phyloP scores from a whole-genome alignment of 2,888 invertebrate species.

The Lycophotia porphyrea region DNA sequence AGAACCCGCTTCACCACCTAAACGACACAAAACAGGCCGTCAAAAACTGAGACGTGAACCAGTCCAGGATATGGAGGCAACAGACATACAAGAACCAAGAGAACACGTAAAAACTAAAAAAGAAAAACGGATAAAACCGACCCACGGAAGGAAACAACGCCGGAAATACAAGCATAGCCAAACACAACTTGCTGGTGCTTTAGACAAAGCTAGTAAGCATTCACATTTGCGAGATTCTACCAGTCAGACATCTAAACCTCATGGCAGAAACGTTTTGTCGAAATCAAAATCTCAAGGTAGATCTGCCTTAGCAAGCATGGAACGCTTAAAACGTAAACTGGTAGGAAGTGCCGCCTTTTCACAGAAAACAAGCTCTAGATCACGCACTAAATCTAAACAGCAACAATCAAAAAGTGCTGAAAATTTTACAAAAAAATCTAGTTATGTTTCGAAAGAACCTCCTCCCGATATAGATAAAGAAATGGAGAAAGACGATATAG shows the following conservation, averaged over 20 bases:
- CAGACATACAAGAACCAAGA: conserved; percentile 14
- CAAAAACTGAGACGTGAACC: conserved; percentile 15
- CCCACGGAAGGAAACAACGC: not conserved
- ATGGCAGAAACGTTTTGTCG: conserved; percentile 41
- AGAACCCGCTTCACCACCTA: not conserved
- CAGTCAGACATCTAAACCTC: conserved; percentile 22
- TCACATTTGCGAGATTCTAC: conserved; percentile 36
- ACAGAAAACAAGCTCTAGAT: conserved; percentile 34
- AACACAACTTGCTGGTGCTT: conserved; percentile 3
- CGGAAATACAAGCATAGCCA: conserved; percentile 22
- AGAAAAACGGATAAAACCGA: conserved; percentile 15
- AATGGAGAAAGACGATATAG: not conserved
- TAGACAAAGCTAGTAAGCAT: conserved; percentile 29
- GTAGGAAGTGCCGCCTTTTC: conserved; percentile 38
- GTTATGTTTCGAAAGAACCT: conserved; percentile 5
- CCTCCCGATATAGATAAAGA: too few species aligned
- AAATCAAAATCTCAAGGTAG: conserved; percentile 40
- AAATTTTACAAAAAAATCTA: conserved; percentile 17
- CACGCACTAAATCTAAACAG: conserved; percentile 44
- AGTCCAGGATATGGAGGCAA: not conserved
- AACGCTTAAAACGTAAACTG: conserved; percentile 46
- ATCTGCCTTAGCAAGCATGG: conserved; percentile 2
- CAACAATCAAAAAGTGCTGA: conserved; percentile 46
- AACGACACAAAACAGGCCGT: not conserved
- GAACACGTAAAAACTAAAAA: conserved; percentile 12